Base-by-base conservation (phyloP, 1,140 invertebrate species). In the Dendrolimus punctatus region DNA sequence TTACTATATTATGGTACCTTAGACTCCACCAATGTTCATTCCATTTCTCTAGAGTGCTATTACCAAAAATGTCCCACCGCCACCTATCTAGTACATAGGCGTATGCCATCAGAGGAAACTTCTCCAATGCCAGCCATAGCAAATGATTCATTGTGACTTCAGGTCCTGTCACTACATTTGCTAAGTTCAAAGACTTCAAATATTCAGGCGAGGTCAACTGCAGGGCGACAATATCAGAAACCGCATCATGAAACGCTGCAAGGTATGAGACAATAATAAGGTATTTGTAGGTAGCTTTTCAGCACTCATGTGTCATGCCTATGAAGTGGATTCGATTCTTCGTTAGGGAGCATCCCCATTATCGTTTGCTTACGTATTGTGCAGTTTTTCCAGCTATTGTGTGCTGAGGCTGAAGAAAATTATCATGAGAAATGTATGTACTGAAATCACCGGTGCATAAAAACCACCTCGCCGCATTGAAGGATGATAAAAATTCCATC, bases 171-270 rank as follows among this genome's bases (percentile, higher is more conserved):
- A 71, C 66, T 39, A 87, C 66, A 48, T 86, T 76, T 2, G 79
- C 60, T 6, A 84, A 64, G 41, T 70, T 73, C 64, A 92, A 73
- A 8, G 87, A 87, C 36, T 90, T 82, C 52, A 88, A 73, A 73
- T 92, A 89, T 39, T 80, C 73, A 2, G 88, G 87, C 4, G 90
- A 89, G 8, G 87, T 85, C 8, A 92, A 87, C 39, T 90, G 92
- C 8, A 93, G 66, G 4, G 91, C 88, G 39, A 93, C 86, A 3
- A 91, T 88, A 68, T 93, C 92, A 8, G 92, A 92, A 43, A 93
- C 87, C 23, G 92, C 92, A 72, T 93, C 92, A 72, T 93, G 92
- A 66, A 94, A 93, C 43, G 90, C 91, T 89, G 64, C 55, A 79
- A 69, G 55, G 43, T 45, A 45, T n/a, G 43, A 23, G 23, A 23